Conservation (phyloP, 2,797 vertebrate genomes). For the Neosilurus mollespiculum region DNA sequence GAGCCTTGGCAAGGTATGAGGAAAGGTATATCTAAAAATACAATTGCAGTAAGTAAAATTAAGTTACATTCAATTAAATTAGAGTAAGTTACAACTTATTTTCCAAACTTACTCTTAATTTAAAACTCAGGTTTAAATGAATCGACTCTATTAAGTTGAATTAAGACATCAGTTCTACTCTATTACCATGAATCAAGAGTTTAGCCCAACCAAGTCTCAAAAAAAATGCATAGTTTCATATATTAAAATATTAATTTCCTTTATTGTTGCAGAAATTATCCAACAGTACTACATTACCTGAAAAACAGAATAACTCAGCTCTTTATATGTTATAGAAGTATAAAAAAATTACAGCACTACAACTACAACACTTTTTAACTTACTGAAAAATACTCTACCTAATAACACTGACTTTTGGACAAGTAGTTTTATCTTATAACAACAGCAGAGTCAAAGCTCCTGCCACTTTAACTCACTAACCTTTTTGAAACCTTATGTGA, state of each 20-base stretch:
- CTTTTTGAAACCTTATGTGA: not conserved
- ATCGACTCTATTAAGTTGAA: not conserved
- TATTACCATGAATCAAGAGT: not conserved
- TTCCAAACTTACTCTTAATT: not conserved
- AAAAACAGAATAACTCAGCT: not conserved
- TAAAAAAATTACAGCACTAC: not conserved
- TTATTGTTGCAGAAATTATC: not conserved
- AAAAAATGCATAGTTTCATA: not conserved
- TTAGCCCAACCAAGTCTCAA: not conserved
- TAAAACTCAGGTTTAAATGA: not conserved
- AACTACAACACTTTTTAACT: not conserved
- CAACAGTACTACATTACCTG: not conserved
- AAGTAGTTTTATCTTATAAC: not conserved
- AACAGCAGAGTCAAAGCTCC: not conserved
- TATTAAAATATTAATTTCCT: not conserved
- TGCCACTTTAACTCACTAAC: not conserved
- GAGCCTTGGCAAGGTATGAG: not conserved
- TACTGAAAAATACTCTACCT: too few relatives aligned
- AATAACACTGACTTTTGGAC: not conserved
- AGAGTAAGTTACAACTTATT: not conserved
- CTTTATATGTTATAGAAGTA: not conserved
- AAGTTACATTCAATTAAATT: too few relatives aligned
- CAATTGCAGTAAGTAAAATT: too few relatives aligned
- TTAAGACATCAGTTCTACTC: not conserved
- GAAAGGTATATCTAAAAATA: not conserved